These are phyloP conservation scores for Pterostichus niger DNA, from an alignment of 2,888 invertebrate genomes.

Conservation along the genomic window DNA sequence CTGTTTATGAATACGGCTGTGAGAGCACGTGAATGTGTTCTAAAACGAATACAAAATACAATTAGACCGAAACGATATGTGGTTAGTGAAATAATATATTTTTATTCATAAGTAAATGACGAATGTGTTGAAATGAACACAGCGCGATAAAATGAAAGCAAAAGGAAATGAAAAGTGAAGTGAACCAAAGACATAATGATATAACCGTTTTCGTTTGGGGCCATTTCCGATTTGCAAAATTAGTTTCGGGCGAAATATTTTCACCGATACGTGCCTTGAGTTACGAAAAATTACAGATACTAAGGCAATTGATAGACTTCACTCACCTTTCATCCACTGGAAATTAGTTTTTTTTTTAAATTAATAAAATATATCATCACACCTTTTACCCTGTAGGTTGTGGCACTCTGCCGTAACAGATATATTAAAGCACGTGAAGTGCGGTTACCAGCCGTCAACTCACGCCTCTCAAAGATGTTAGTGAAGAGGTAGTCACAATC, in stretches of 20 bases:
- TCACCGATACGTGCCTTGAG: slow-evolving; percentile 4
- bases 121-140: slow-evolving; percentile 30
- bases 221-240: slow-evolving; percentile 26
- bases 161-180: slow-evolving; percentile 58
- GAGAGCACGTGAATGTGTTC: neutral
- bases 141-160: slow-evolving; percentile 47
- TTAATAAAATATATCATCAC: no score
- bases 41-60: neutral
- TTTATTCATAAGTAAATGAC: neutral
- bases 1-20: no score
- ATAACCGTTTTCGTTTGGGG: slow-evolving; percentile 15
- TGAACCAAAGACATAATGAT: slow-evolving; percentile 38
- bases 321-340: no score
- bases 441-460: no score
- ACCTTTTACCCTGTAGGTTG: no score
- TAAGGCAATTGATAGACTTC: no score
- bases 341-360: no score
- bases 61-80: no score
- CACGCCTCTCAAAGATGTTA: no score
- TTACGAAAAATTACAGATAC: neutral
- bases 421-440: no score
- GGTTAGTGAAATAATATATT: neutral
- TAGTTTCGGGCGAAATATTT: neutral
- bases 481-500: no score
- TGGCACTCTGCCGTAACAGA: no score